Conservation (phyloP, 2,888 invertebrate species). For the Drosophila neotestacea region DNA sequence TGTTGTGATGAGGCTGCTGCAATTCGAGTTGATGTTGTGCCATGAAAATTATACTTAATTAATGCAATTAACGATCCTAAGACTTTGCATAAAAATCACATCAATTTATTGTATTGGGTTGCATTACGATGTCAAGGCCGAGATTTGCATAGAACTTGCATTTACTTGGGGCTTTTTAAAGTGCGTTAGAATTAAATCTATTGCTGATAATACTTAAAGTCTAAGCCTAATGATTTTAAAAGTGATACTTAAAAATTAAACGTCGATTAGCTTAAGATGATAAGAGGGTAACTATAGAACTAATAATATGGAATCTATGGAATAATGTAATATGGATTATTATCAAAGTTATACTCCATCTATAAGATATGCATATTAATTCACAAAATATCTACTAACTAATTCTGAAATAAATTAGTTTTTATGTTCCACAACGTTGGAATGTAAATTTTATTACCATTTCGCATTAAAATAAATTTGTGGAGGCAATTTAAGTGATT, state of each 20-base stretch:
- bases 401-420: too few species aligned
- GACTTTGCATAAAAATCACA: conserved; percentile 75
- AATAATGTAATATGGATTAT: too few species aligned
- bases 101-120: conserved; percentile 69
- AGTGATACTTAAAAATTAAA: conserved; percentile 15
- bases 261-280: conserved; percentile 21
- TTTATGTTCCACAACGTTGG: too few species aligned
- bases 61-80: conserved; percentile 65
- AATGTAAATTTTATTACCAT: not conserved
- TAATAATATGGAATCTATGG: too few species aligned
- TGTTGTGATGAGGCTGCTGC: conserved; percentile 25
- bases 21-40: conserved; percentile 9
- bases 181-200: conserved; percentile 45
- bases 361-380: too few species aligned
- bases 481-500: not conserved
- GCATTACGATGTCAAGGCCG: conserved; percentile 71
- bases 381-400: too few species aligned
- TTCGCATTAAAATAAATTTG: not conserved
- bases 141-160: conserved; percentile 72
- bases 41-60: conserved; percentile 72
- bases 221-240: conserved; percentile 18
- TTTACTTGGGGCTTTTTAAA: conserved; percentile 43
- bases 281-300: too few species aligned
- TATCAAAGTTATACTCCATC: too few species aligned
- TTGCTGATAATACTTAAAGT: not conserved